Percentiles rank a stretch among this genome's conserved stretches.
phyloP scores from a whole-genome alignment of 2,888 invertebrate genomes.

The Tanaodytes sp. region DNA sequence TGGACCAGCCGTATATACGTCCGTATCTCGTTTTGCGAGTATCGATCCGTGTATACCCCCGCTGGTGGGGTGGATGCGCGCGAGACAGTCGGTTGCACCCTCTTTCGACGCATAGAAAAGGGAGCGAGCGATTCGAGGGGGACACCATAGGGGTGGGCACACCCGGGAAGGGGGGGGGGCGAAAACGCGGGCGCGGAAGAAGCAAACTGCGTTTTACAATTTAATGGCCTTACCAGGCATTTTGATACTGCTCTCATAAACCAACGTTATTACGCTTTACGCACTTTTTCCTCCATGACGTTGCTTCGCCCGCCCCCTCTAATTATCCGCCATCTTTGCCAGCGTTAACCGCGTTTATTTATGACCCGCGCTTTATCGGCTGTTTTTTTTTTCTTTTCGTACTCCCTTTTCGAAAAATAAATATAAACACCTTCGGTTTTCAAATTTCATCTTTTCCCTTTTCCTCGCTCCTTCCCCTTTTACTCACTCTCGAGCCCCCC shows the following conservation, averaged over 20 bases:
- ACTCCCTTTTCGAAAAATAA: no score
- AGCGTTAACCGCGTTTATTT: no score
- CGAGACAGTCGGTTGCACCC: conserved; percentile 62
- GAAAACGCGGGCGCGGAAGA: conserved; percentile 41
- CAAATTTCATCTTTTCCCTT: no score
- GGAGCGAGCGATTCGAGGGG: conserved; percentile 37
- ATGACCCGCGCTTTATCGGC: conserved; percentile 1
- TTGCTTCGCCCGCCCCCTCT: conserved; percentile 4
- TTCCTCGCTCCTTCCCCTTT: no score
- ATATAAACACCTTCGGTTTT: no score
- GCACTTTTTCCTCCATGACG: conserved; percentile 28
- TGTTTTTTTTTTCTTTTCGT: no score
- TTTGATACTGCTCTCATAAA: conserved; percentile 58
- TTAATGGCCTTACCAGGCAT: conserved; percentile 58
- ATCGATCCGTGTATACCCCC: conserved; percentile 69
- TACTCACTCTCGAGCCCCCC: no score
- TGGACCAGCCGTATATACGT: conserved; percentile 65
- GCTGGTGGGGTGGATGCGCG: conserved; percentile 49
- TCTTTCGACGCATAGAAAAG: conserved; percentile 50
- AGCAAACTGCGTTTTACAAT: conserved; percentile 55
- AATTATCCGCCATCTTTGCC: conserved; percentile 37
- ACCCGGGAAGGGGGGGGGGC: conserved; percentile 21
- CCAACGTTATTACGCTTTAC: conserved; percentile 44
- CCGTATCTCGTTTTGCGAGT: conserved; percentile 66
- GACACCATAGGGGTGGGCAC: no score